A percentile compares a stretch with the other conserved stretches of the same genome.
Conservation (phyloP, 1,140 invertebrate genomes). For the Trachymyrmex cornetzi region DNA sequence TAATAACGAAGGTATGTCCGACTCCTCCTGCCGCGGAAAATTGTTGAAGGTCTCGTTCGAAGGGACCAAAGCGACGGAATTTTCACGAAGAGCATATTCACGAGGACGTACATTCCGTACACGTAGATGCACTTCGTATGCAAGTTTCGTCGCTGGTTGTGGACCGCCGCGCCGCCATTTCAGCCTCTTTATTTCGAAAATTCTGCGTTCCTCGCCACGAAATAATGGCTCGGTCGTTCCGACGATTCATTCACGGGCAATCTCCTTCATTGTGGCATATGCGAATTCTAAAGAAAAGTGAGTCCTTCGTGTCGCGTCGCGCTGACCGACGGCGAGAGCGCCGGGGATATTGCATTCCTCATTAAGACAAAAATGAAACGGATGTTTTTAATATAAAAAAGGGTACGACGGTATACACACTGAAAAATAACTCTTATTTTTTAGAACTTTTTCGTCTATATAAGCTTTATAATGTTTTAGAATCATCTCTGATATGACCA, state of each 20-base stretch:
- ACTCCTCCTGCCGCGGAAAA: slow-evolving; percentile 33
- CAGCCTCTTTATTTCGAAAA: slow-evolving; percentile 83
- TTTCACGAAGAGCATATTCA: slow-evolving; percentile 34
- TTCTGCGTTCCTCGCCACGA: slow-evolving; percentile 77
- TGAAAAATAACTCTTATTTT: background rate
- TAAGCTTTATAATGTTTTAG: background rate
- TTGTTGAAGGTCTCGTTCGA: slow-evolving; percentile 59
- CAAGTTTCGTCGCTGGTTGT: slow-evolving; percentile 75
- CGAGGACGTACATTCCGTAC: slow-evolving; percentile 62
- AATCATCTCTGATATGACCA: background rate
- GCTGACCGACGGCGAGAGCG: background rate
- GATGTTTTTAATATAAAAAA: slow-evolving; percentile 26
- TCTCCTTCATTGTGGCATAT: slow-evolving; percentile 53
- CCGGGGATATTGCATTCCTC: slow-evolving; percentile 51
- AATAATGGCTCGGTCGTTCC: slow-evolving; percentile 75
- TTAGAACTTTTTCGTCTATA: background rate
- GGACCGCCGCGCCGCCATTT: slow-evolving; percentile 6
- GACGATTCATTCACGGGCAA: slow-evolving; percentile 71
- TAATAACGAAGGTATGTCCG: slow-evolving; percentile 55
- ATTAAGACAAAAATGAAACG: slow-evolving; percentile 41
- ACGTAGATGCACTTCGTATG: slow-evolving; percentile 80
- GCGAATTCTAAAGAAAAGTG: slow-evolving; percentile 62
- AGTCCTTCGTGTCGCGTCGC: slow-evolving; percentile 14
- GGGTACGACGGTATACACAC: no score
- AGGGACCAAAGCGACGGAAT: slow-evolving; percentile 45